Evolutionary conservation across 2,888 invertebrate species (phyloP).

Genomic region (Cheilosia vernalis): DNA sequence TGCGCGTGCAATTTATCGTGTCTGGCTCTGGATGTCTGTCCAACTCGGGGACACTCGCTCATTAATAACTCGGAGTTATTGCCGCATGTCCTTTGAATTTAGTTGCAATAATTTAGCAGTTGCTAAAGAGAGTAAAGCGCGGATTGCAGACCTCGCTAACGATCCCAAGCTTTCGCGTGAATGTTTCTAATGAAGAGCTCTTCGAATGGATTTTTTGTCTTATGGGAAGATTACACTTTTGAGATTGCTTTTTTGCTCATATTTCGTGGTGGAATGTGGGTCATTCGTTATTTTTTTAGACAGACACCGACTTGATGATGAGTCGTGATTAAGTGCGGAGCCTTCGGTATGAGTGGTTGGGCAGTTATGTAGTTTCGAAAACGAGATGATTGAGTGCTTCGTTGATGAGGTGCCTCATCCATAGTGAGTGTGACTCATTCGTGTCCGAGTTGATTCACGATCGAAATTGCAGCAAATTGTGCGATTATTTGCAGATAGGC

Average conservation of each 20-base stretch:
- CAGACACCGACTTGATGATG: constrained; percentile 13
- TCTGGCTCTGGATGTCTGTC: constrained; percentile 48
- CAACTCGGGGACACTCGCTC: constrained; percentile 22
- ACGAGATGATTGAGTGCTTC: constrained; percentile 30
- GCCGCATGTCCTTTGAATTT: constrained; percentile 21
- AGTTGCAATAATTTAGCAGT: not conserved
- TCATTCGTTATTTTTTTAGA: constrained; percentile 15
- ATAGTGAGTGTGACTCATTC: constrained; percentile 12
- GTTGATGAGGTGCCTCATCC: not conserved
- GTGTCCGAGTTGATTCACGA: constrained; percentile 7
- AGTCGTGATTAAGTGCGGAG: constrained; percentile 48
- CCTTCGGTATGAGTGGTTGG: constrained; percentile 26
- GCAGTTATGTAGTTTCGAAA: constrained; percentile 42
- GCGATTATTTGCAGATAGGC: not conserved
- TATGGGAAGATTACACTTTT: constrained; percentile 14
- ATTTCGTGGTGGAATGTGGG: constrained; percentile 42
- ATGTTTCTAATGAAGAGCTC: constrained; percentile 29
- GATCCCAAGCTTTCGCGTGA: not conserved
- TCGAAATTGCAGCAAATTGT: not conserved
- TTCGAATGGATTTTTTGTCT: not conserved
- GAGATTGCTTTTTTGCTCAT: not conserved
- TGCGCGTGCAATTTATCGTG: constrained; percentile 41
- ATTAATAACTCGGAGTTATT: constrained; percentile 37
- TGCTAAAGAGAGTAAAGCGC: not conserved
- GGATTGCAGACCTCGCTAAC: constrained; percentile 28